Evolutionary conservation across 2,888 invertebrate genomes (phyloP).

Genomic region (Drosophila fungiperda): DNA sequence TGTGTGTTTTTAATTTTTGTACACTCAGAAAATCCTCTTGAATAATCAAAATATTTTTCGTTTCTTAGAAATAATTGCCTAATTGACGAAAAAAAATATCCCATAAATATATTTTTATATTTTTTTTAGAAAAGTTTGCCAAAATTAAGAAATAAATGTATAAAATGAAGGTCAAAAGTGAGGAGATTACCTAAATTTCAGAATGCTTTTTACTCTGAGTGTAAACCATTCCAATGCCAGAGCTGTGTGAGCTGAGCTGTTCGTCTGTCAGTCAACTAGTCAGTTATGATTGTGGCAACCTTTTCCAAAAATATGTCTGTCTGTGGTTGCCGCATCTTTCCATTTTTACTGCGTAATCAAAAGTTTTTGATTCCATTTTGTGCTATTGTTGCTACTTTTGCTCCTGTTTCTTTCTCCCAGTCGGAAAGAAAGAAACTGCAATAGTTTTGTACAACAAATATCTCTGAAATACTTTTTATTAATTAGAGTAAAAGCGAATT

Average conservation of each 20-base stretch:
- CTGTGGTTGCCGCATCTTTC: slow-evolving; percentile 22
- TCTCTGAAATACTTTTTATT: slow-evolving; percentile 15
- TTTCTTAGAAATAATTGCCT: too few relatives aligned
- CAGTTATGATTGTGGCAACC: slow-evolving; percentile 54
- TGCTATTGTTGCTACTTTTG: neutral
- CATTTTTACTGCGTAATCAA: slow-evolving; percentile 62
- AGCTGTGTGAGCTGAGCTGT: slow-evolving; percentile 12
- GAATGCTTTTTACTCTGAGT: neutral
- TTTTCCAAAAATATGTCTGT: slow-evolving; percentile 23
- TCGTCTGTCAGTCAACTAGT: slow-evolving; percentile 28
- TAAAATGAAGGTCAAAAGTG: neutral
- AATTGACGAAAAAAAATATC: too few relatives aligned
- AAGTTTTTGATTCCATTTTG: slow-evolving; percentile 64
- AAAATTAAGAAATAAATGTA: neutral
- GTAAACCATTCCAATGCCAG: slow-evolving; percentile 28
- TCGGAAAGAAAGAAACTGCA: neutral
- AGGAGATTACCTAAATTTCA: neutral
- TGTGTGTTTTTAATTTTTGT: slow-evolving; percentile 28
- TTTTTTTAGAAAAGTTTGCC: neutral
- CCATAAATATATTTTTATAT: too few relatives aligned
- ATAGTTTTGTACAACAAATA: neutral
- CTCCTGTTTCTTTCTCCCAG: neutral
- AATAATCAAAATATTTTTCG: too few relatives aligned
- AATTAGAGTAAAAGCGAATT: neutral
- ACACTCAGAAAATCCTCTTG: too few relatives aligned